These are phyloP conservation scores for Prionailurus viverrinus DNA, from an alignment of 2,113 vertebrate species.

Conservation along the genomic window DNA sequence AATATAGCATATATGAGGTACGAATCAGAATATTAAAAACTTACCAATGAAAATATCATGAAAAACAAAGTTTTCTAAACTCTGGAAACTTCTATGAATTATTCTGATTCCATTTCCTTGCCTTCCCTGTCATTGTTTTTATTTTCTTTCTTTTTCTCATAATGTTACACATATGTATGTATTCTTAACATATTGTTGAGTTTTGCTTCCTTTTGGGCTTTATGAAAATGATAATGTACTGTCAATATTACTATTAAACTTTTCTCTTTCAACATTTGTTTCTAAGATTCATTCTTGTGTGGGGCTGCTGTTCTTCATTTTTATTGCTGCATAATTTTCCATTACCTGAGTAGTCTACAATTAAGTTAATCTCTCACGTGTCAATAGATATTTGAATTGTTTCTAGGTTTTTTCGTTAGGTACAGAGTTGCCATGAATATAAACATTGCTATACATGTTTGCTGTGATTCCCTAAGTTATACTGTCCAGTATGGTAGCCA, in stretches of 20 bases:
- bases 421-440: neutral
- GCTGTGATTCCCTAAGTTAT: neutral
- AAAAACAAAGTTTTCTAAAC: slow-evolving; percentile 22
- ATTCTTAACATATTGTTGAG: neutral
- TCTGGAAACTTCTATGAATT: neutral
- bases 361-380: neutral
- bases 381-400: neutral
- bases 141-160: neutral
- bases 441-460: neutral
- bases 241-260: neutral
- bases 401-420: neutral
- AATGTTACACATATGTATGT: neutral
- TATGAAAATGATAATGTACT: neutral
- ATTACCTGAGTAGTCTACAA: neutral
- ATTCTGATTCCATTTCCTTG: neutral
- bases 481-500: neutral
- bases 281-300: neutral
- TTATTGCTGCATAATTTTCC: neutral
- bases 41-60: neutral
- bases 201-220: neutral
- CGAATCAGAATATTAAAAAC: slow-evolving; percentile 1
- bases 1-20: neutral
- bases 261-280: neutral
- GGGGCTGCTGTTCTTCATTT: neutral
- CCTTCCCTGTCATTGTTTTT: neutral